Base-by-base conservation (phyloP, 2,113 vertebrate genomes). In the Ptyas mucosa region DNA sequence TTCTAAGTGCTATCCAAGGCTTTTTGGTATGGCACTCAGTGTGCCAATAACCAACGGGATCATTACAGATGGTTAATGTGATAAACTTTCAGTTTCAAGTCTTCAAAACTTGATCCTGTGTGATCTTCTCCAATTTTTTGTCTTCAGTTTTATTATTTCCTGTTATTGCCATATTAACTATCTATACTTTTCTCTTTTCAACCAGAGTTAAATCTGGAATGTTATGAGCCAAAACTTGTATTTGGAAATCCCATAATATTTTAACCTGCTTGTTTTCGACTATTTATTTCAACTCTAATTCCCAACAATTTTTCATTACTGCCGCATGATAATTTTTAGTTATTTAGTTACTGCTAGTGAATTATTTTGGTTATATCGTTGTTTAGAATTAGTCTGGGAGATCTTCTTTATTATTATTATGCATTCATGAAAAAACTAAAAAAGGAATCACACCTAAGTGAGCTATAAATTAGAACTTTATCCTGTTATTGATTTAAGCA, bases 401-500 rank as follows among this genome's bases (percentile, higher is more conserved):
- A 69, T 34, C 29, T 34, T 69, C 29, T 69, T 69, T 89, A 11
- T 55, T 34, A 20, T 87, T 88, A 69, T 29, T 52, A 15, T 55
- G 20, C n/a, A 55, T 57, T 11, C 18, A 43, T 90, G 51, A 86
- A 93, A 96, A 95, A 95, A n/a, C 93, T 94, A 97, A 96, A 96
- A 97, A 97, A 97, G 95, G 57, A 57, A 95, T 75, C 95, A 75
- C 94, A 49, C 95, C 0, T 0, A 93, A 95, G 94, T 88, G 95
- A 95, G 15, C 89, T 95, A 93, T 97, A 97, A 98, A 97, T 97
- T 96, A 96, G 97, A 92, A 91, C 89, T 89, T 95, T 96, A 94
- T 87, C 90, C 91, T 95, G 87, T 94, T 97, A 89, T 94, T 94
- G 85, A 92, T 94, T 94, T 94, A 95, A 97, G 91, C 93, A 95